Evolutionary conservation across 2,888 invertebrate genomes (phyloP).

Genomic region (Amphipyra berbera): DNA sequence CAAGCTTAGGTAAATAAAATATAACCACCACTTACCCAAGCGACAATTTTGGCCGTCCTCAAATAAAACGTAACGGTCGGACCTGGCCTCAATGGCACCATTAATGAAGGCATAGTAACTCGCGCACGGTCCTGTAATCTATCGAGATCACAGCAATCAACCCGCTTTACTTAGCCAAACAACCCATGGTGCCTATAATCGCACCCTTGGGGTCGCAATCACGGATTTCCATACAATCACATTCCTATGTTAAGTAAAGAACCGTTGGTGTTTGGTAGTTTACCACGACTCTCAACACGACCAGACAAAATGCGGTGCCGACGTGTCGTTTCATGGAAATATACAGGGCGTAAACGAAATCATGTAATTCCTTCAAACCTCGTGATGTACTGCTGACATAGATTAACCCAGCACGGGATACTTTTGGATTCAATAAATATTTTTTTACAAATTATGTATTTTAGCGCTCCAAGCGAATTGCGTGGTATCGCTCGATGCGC

Average conservation of each 20-base stretch:
- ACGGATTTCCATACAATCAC: constrained; percentile 23
- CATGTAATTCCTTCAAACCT: too few species aligned
- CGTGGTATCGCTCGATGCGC: too few species aligned
- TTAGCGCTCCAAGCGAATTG: too few species aligned
- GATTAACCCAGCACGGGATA: too few species aligned
- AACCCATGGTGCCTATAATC: constrained; percentile 41
- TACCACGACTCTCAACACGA: too few species aligned
- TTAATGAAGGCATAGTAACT: constrained; percentile 51
- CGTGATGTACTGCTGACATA: too few species aligned
- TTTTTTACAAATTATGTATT: too few species aligned
- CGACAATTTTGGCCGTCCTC: constrained; percentile 41
- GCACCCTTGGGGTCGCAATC: constrained; percentile 45
- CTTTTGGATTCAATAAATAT: too few species aligned
- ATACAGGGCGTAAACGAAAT: too few species aligned
- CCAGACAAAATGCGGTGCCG: too few species aligned
- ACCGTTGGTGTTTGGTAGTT: neutral
- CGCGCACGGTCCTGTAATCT: constrained; percentile 41
- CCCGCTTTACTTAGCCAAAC: constrained; percentile 47
- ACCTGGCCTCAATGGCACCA: constrained; percentile 49
- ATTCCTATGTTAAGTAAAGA: constrained; percentile 17
- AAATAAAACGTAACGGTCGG: constrained; percentile 61
- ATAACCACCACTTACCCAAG: constrained; percentile 39
- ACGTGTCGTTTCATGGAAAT: too few species aligned
- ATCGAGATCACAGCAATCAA: constrained; percentile 44
- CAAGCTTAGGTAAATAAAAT: constrained; percentile 38